Percentiles rank a stretch among this genome's conserved stretches.
phyloP scores from a whole-genome alignment of 1,140 invertebrate genomes.

The Halesus radiatus region DNA sequence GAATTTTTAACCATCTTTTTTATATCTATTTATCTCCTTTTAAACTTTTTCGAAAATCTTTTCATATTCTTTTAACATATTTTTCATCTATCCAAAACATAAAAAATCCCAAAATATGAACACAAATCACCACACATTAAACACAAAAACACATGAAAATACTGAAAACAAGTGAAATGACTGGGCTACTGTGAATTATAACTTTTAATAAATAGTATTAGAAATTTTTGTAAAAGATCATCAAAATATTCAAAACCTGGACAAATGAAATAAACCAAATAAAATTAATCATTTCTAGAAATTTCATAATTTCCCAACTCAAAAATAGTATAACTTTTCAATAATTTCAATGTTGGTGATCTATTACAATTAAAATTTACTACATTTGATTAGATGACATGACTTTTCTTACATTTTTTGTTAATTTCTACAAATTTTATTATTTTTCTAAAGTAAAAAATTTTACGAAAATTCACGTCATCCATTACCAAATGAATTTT shows the following conservation, averaged over 20 bases:
- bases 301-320: no score
- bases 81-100: slow-evolving; percentile 36
- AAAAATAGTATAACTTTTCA: no score
- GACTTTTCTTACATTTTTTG: no score
- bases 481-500: no score
- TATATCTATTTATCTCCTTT: slow-evolving; percentile 28
- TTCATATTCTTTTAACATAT: slow-evolving; percentile 36
- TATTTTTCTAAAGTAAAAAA: no score
- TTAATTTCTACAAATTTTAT: no score
- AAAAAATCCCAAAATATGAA: slow-evolving; percentile 2
- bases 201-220: not conserved
- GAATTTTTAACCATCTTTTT: slow-evolving; percentile 45
- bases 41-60: slow-evolving; percentile 41
- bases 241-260: not conserved
- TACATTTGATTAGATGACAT: no score
- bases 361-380: no score
- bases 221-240: not conserved
- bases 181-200: slow-evolving; percentile 25
- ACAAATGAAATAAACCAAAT: no score
- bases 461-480: no score
- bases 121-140: slow-evolving; percentile 8
- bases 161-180: slow-evolving; percentile 8
- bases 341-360: no score
- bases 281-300: no score
- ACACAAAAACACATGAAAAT: slow-evolving; percentile 16